Conservation (phyloP, 1,140 invertebrate genomes). For the Drosophila yakuba region DNA sequence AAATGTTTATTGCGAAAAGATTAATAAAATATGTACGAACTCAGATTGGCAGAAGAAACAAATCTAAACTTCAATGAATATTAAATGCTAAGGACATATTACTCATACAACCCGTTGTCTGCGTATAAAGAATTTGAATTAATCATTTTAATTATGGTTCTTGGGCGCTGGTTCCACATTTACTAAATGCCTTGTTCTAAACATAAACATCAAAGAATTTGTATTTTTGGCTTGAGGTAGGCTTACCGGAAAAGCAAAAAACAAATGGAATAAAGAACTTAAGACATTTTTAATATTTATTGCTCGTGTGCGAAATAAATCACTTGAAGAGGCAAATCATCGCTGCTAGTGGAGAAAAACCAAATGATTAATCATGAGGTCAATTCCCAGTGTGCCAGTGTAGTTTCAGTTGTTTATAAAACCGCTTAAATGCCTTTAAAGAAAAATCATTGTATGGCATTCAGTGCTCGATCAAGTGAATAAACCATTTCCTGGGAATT, state of each 20-base stretch:
- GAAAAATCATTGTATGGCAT: constrained; percentile 10
- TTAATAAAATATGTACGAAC: constrained; percentile 60
- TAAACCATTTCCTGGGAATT: constrained; percentile 7
- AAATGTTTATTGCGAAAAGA: constrained; percentile 73
- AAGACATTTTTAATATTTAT: constrained; percentile 48
- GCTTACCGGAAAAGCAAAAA: neutral
- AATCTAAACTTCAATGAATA: constrained; percentile 6
- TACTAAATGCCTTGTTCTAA: constrained; percentile 16
- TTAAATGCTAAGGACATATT: constrained; percentile 7
- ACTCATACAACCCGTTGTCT: constrained; percentile 16
- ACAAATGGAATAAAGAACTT: constrained; percentile 10
- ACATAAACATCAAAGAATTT: constrained; percentile 40
- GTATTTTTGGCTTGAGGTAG: constrained; percentile 36
- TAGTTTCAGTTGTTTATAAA: constrained; percentile 25
- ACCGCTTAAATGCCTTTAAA: constrained; percentile 21
- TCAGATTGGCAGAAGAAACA: neutral
- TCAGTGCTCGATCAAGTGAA: constrained; percentile 15
- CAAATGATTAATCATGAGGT: constrained; percentile 39
- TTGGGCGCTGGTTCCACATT: neutral
- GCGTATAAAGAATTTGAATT: constrained; percentile 6
- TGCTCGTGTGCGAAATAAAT: constrained; percentile 35
- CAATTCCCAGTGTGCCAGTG: constrained; percentile 4
- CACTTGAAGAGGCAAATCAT: constrained; percentile 20
- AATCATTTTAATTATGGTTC: constrained; percentile 23
- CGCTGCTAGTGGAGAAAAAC: constrained; percentile 14